phyloP scores from a whole-genome alignment of 2,888 invertebrate species.

The Machimus rusticus region DNA sequence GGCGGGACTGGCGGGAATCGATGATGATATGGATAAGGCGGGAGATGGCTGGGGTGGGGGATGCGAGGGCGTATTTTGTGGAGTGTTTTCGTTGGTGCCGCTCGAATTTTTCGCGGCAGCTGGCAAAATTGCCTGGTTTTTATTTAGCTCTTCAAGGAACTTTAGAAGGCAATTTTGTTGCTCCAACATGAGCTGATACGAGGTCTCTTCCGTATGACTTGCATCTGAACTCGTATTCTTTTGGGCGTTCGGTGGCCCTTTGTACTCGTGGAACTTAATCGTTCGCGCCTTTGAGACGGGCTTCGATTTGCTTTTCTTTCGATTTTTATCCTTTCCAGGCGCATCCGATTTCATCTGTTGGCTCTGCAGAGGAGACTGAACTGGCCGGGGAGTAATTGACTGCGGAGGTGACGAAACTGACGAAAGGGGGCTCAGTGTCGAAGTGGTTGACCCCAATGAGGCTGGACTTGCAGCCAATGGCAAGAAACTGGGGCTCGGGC shows the following conservation, averaged over 20 bases:
- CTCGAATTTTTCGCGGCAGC: constrained; percentile 66
- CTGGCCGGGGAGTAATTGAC: constrained; percentile 66
- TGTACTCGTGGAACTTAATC: constrained; percentile 97
- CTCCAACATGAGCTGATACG: constrained; percentile 89
- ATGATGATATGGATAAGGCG: constrained; percentile 65
- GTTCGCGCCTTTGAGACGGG: constrained; percentile 82
- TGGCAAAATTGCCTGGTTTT: constrained; percentile 82
- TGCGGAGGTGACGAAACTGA: constrained; percentile 71
- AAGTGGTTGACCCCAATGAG: constrained; percentile 70
- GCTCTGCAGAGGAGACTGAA: constrained; percentile 62
- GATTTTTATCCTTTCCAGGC: constrained; percentile 79
- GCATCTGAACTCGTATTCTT: constrained; percentile 68
- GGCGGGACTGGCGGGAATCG: constrained; percentile 60
- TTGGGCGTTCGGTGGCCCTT: constrained; percentile 90
- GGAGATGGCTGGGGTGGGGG: constrained; percentile 65
- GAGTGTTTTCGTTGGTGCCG: not conserved
- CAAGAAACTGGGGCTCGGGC: constrained; percentile 63
- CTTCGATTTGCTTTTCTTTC: constrained; percentile 84
- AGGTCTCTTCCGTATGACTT: constrained; percentile 70
- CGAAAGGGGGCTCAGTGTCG: constrained; percentile 73
- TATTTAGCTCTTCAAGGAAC: constrained; percentile 82
- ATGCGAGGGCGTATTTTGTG: constrained; percentile 48
- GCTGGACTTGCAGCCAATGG: constrained; percentile 65
- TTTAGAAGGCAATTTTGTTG: constrained; percentile 90
- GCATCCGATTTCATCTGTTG: constrained; percentile 65